Base-by-base conservation (phyloP, 2,888 invertebrate genomes). In the Nebria brevicollis region DNA sequence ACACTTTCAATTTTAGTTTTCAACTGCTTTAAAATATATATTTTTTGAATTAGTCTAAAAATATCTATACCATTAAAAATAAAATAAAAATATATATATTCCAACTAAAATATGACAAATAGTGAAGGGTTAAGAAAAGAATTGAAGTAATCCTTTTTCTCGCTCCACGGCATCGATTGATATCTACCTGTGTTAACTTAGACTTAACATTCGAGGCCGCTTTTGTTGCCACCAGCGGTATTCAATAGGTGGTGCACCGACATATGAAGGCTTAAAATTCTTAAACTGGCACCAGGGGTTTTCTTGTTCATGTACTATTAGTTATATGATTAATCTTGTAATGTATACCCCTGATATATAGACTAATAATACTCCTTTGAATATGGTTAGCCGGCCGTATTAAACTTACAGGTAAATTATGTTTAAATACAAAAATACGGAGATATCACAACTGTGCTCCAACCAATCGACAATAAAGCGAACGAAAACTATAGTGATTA, bases 111-210 rank as follows among this genome's bases (percentile, higher is more conserved):
- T 54, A 54, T 54, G 54, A 54, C 54, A 54, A 54, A 54, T 54
- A 54, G 11, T 54, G 54, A 13, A 54, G 54, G 8, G 13, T 13
- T 54, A 13, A 54, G 13, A 54, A 13, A 13, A 54, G 54, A 54
- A 54, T 13, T 54, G 54, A 13, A 54, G 54, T 78, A 78, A 78
- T 78, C 78, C 78, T 78, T 78, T 78, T 78, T 73, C 78, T 73
- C 78, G 78, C 41, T 78, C 66, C 78, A 73, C 65, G 65, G 78
- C 26, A 41, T 78, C 78, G 78, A 78, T 78, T 78, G 78, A 78
- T 78, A 78, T 78, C 78, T 78, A 78, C 78, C 78, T 78, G 78
- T 72, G 72, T 77, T 70, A 68, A 66, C 77, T 73, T 73, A 42
- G 78, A 66, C 78, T 78, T 77, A 77, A 34, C 54, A 72, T 77